Conservation (phyloP, 2,113 vertebrate species). For the Etheostoma cragini region DNA sequence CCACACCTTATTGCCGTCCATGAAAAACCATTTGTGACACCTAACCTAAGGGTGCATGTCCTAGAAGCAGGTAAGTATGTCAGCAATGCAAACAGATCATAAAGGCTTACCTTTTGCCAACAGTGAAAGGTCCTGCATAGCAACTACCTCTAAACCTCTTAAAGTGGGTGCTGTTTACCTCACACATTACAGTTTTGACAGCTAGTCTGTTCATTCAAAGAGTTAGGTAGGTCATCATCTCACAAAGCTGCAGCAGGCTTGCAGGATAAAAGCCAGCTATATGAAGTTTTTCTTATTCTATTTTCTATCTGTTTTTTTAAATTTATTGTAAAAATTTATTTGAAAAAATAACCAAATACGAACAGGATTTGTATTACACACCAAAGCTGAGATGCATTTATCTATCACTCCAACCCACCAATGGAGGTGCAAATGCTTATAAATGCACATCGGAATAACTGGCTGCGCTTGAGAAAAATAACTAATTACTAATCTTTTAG, state of each 20-base stretch:
- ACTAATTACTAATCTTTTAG: neutral
- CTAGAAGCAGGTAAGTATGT: constrained; percentile 59
- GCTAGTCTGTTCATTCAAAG: constrained; percentile 29
- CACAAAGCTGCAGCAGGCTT: neutral
- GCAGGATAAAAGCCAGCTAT: neutral
- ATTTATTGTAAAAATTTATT: neutral
- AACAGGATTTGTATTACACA: neutral
- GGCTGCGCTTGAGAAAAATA: neutral
- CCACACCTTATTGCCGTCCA: constrained; percentile 8
- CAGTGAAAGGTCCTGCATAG: constrained; percentile 39
- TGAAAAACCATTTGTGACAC: constrained; percentile 52
- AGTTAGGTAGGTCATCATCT: constrained; percentile 8
- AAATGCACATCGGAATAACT: neutral
- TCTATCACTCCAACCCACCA: neutral
- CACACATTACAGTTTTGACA: constrained; percentile 32
- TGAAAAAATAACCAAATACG: neutral
- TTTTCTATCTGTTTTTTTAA: neutral
- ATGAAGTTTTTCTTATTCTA: neutral
- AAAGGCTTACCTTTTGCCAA: constrained; percentile 49
- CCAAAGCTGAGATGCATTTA: neutral
- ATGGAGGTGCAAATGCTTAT: neutral
- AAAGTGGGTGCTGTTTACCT: constrained; percentile 34
- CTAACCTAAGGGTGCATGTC: constrained; percentile 48
- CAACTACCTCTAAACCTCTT: constrained; percentile 27
- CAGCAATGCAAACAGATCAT: constrained; percentile 68